phyloP scores from a whole-genome alignment of 2,888 invertebrate genomes.

The Drosophila buzzatii region DNA sequence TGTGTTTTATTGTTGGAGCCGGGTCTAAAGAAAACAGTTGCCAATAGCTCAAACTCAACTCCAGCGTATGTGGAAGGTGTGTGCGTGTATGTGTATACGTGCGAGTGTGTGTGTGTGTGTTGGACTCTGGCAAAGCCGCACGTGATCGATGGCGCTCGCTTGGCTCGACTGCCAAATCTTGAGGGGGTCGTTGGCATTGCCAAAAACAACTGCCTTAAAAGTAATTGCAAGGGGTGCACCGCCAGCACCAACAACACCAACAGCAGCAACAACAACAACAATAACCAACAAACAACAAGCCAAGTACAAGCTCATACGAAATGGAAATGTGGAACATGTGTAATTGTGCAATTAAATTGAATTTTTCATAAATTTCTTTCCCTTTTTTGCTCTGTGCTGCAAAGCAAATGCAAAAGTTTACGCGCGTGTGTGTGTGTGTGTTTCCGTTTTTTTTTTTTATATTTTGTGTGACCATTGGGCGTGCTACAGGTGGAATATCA shows the following conservation, averaged over 20 bases:
- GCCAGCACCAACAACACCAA: constrained; percentile 39
- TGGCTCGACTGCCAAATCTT: constrained; percentile 58
- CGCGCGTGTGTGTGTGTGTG: constrained; percentile 27
- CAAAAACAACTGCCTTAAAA: constrained; percentile 73
- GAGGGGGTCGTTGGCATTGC: constrained; percentile 68
- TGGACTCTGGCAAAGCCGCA: constrained; percentile 71
- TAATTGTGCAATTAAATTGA: constrained; percentile 85
- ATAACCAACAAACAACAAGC: constrained; percentile 18
- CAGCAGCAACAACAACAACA: constrained; percentile 29
- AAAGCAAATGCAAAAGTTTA: constrained; percentile 34
- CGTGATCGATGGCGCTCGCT: constrained; percentile 73
- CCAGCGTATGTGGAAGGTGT: constrained; percentile 2
- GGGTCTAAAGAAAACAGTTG: constrained; percentile 58
- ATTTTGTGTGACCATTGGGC: constrained; percentile 24
- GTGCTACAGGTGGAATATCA: constrained; percentile 58
- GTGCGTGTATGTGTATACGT: constrained; percentile 6
- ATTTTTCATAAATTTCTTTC: constrained; percentile 83
- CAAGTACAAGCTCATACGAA: constrained; percentile 43
- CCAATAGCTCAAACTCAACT: constrained; percentile 74
- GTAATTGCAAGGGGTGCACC: constrained; percentile 79
- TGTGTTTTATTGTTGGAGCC: constrained; percentile 82
- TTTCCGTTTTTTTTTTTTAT: not conserved
- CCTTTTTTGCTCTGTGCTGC: constrained; percentile 30
- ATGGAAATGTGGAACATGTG: constrained; percentile 79
- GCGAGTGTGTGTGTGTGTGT: constrained; percentile 29